These are phyloP conservation scores for Caenorhabditis tropicalis DNA, from an alignment of 1,140 invertebrate species.

Conservation along the genomic window DNA sequence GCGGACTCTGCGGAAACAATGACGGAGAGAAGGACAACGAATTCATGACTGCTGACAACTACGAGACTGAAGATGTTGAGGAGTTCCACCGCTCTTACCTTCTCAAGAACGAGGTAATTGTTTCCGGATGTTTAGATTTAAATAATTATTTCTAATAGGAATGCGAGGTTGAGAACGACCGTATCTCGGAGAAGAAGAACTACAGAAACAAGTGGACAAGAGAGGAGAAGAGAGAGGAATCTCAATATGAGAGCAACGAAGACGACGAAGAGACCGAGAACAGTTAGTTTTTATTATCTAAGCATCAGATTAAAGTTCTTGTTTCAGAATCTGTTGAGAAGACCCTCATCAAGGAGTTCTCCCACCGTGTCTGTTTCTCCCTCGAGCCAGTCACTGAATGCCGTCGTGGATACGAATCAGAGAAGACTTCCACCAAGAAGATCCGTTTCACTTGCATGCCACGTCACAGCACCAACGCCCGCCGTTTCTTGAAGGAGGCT, in stretches of 20 bases:
- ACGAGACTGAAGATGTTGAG: slow-evolving; percentile 48
- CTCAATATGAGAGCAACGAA: slow-evolving; percentile 14
- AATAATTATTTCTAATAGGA: not conserved
- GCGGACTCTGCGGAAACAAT: slow-evolving; percentile 58
- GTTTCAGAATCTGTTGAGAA: slow-evolving; percentile 36
- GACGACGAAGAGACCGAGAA: slow-evolving; percentile 4
- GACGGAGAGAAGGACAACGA: slow-evolving; percentile 48
- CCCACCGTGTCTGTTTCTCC: slow-evolving; percentile 59
- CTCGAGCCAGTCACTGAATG: slow-evolving; percentile 56
- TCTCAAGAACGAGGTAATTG: slow-evolving; percentile 38
- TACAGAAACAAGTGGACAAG: slow-evolving; percentile 45
- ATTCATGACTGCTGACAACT: slow-evolving; percentile 45
- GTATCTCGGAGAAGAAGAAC: slow-evolving; percentile 35
- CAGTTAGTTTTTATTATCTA: not conserved
- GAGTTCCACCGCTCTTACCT: slow-evolving; percentile 57
- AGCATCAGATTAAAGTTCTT: not conserved
- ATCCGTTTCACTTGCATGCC: slow-evolving; percentile 54
- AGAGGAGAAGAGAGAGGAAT: slow-evolving; percentile 25
- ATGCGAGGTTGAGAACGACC: slow-evolving; percentile 45
- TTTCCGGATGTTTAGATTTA: not conserved
- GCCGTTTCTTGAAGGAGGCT: not conserved
- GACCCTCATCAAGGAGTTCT: slow-evolving; percentile 48
- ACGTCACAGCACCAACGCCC: slow-evolving; percentile 1
- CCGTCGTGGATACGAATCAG: not conserved
- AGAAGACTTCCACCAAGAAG: not conserved